Evolutionary conservation across 2,113 vertebrate species (phyloP), one percentile per base, ranked within the genome.

Genomic region (Chloropsis hardwickii): DNA sequence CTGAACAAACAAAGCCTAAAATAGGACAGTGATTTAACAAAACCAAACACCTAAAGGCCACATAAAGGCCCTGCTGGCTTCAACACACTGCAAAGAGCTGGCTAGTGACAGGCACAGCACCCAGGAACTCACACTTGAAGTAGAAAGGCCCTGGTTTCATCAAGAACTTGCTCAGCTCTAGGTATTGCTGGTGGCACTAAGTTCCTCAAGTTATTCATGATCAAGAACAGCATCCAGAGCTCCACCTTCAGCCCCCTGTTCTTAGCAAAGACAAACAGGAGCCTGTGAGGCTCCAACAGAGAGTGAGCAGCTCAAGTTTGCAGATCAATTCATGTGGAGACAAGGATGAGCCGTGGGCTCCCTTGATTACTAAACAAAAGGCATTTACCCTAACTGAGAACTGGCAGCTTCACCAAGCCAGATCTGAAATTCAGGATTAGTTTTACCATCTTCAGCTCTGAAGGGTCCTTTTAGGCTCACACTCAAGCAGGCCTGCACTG

Each of bases 1-100:
- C 27, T 72, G 73, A 76, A 78, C 82, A 81, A 88, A 73, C 14
- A 82, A 61, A 77, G 39, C 50, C 54, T 37, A 53, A 93, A 92
- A 88, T 14, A 96, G 54, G 45, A 48, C 17, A 76, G 61, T 1
- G 61, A 64, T 65, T 70, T 22, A 33, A 82, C 67, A 74, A 8
- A n/a, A 28, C n/a, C 8, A 14, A 86, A 58, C 3, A 17, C 28
- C 21, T 50, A 67, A 86, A 76, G 33, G 48, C 33, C 77, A 31
- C 4, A 6, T 45, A 37, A 33, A 14, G 40, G 57, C 25, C 15
- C 27, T 65, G 31, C 37, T 79, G 45, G 22, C 27, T 81, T 53
- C 53, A 33, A 16, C 39, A 31, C 16, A 4, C 11, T n/a, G 29
- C 45, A 81, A 47, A 60, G 5, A 71, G 21, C 20, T 77, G 25